Conservation (phyloP, 2,888 invertebrate species). For the Hoplodrina blanda region DNA sequence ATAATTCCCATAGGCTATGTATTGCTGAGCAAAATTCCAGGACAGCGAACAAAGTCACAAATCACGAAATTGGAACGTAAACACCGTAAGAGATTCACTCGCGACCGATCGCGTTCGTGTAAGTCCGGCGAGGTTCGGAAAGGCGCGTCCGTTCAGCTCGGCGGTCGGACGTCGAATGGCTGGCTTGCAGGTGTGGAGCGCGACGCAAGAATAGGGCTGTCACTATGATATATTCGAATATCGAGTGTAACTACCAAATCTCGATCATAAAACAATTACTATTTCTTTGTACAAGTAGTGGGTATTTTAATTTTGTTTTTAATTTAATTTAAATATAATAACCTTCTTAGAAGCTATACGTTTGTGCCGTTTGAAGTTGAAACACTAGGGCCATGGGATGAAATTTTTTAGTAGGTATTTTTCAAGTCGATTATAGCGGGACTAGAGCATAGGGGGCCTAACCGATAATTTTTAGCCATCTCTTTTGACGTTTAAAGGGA, state of each 20-base stretch:
- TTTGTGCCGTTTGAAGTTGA: no score
- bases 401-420: no score
- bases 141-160: constrained; percentile 70
- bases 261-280: constrained; percentile 3
- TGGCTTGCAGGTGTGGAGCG: constrained; percentile 70
- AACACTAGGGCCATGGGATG: no score
- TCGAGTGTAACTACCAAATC: constrained; percentile 34
- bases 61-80: constrained; percentile 80
- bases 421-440: no score
- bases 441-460: no score
- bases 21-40: constrained; percentile 69
- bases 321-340: no score
- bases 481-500: no score
- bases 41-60: constrained; percentile 78
- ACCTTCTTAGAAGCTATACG: no score
- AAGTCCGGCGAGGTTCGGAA: constrained; percentile 21
- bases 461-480: no score
- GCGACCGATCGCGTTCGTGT: constrained; percentile 65
- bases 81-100: constrained; percentile 77
- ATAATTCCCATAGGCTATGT: constrained; percentile 74
- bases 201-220: constrained; percentile 59
- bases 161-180: constrained; percentile 79
- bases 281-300: no score
- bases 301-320: no score
- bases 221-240: constrained; percentile 51